Evolutionary conservation across 2,113 vertebrate species (phyloP).

Genomic region (Hypocryptadius cinnamomeus): DNA sequence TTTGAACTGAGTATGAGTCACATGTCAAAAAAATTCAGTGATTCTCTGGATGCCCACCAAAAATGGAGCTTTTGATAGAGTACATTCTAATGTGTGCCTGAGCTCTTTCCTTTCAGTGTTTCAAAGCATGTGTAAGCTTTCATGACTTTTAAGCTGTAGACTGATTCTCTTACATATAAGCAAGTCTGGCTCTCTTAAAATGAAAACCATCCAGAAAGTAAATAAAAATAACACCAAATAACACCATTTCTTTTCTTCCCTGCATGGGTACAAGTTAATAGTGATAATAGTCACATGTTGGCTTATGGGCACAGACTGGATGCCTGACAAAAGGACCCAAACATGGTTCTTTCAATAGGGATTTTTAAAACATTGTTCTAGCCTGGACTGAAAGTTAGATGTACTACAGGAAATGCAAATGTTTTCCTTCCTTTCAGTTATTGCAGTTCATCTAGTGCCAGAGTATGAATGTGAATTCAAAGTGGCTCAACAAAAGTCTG

Average conservation of each 20-base stretch:
- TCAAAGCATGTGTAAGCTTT: neutral
- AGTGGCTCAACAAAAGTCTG: neutral
- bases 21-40: neutral
- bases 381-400: neutral
- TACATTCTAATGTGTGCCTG: neutral
- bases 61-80: neutral
- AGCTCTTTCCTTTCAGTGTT: neutral
- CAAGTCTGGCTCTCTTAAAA: neutral
- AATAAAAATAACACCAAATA: neutral
- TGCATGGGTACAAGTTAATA: neutral
- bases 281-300: neutral
- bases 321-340: neutral
- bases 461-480: neutral
- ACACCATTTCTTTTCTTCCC: neutral
- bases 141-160: neutral
- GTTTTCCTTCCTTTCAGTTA: neutral
- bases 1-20: neutral
- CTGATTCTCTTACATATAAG: neutral
- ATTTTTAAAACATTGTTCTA: neutral
- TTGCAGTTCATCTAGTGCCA: neutral
- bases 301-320: neutral
- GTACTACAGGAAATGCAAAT: neutral
- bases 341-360: neutral
- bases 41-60: neutral
- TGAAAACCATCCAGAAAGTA: neutral